Evolutionary conservation across 2,797 vertebrate genomes (phyloP).

Genomic region (Masticophis lateralis): DNA sequence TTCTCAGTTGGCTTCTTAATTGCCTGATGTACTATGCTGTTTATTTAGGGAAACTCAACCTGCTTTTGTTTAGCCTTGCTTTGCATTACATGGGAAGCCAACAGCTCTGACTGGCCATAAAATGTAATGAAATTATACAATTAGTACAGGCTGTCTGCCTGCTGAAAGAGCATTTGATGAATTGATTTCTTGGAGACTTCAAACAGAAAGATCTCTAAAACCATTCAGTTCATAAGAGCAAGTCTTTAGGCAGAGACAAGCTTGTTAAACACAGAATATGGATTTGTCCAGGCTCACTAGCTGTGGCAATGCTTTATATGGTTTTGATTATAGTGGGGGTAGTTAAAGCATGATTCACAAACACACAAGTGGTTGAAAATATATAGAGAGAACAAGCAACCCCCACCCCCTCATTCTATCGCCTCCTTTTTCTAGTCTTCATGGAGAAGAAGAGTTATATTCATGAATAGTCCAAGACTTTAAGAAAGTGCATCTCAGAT

Average conservation of each 20-base stretch:
- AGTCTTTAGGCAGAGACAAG: background rate
- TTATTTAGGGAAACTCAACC: background rate
- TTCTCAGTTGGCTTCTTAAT: background rate
- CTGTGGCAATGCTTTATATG: background rate
- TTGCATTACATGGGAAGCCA: constrained; percentile 6
- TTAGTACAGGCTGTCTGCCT: background rate
- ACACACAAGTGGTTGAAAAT: background rate
- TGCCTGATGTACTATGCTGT: background rate
- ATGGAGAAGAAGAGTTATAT: background rate
- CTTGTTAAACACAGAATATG: background rate
- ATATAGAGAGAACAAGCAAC: background rate
- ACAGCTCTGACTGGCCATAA: constrained; percentile 17
- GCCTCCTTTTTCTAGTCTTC: background rate
- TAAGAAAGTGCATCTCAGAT: background rate
- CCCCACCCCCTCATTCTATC: background rate
- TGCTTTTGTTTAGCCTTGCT: constrained; percentile 3
- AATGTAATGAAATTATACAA: constrained; percentile 15
- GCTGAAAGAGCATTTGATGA: background rate
- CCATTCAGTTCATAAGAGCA: background rate
- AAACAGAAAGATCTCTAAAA: background rate
- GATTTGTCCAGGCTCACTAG: background rate
- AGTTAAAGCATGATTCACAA: background rate
- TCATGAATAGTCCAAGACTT: background rate
- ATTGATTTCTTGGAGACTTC: constrained; percentile 24
- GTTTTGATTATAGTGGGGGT: background rate